Evolutionary conservation across 2,888 invertebrate species (phyloP).

Genomic region (Stenodera caucasica): DNA sequence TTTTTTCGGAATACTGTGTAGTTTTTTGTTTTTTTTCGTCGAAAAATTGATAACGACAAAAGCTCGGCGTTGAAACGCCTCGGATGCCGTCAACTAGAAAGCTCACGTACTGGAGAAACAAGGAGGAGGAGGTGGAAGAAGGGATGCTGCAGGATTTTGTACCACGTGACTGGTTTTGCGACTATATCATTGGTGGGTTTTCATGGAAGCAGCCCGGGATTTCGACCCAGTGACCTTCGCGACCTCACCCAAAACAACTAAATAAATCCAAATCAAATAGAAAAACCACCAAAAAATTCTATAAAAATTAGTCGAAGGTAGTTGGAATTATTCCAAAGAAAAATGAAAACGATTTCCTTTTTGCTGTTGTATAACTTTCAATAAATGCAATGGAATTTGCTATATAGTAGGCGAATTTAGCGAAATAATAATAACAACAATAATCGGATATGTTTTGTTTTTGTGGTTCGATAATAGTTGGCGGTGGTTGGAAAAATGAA

Average conservation of each 20-base stretch:
- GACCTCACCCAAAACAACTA: conserved; percentile 49
- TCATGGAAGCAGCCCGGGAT: conserved; percentile 51
- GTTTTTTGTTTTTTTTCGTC: neutral
- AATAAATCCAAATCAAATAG: neutral
- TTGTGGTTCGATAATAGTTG: neutral
- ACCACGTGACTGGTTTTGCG: conserved; percentile 48
- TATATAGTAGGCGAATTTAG: too few relatives aligned
- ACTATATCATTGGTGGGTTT: conserved; percentile 4
- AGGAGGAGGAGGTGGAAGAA: conserved; percentile 39
- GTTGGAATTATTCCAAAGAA: neutral
- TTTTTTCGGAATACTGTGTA: neutral
- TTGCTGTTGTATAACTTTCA: too few relatives aligned
- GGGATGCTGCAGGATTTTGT: conserved; percentile 52
- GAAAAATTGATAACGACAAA: conserved; percentile 22
- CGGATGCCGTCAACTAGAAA: conserved; percentile 29
- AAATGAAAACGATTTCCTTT: neutral
- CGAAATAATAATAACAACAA: neutral
- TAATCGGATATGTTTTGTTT: neutral
- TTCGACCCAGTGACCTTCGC: conserved; percentile 56
- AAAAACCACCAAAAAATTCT: neutral
- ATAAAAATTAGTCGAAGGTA: neutral
- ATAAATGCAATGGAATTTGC: too few relatives aligned
- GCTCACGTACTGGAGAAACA: conserved; percentile 30
- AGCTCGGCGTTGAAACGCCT: conserved; percentile 30
- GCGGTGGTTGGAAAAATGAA: conserved; percentile 7